phyloP scores from a whole-genome alignment of 2,888 invertebrate species.

The Capitulum mitella region DNA sequence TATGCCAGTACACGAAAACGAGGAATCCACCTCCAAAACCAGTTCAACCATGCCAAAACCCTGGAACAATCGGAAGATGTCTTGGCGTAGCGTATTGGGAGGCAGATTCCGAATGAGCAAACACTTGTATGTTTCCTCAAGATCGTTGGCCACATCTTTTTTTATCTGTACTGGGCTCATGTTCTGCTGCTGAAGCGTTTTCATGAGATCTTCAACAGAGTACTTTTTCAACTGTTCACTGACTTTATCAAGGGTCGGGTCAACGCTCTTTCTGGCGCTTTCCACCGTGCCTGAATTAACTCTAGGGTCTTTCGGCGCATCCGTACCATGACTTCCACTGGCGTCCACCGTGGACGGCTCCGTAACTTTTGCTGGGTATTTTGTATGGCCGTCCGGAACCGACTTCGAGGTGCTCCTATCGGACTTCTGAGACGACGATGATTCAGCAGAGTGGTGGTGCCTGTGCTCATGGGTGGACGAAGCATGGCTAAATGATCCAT shows the following conservation, averaged over 20 bases:
- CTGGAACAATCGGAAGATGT: constrained; percentile 3
- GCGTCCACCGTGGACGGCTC: no score
- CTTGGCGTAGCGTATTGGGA: background rate
- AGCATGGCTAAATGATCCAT: no score
- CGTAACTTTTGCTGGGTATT: no score
- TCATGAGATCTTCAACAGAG: background rate
- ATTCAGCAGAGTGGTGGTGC: background rate
- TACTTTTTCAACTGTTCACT: constrained; percentile 6
- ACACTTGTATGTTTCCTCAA: background rate
- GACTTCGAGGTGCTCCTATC: no score
- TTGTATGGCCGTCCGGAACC: no score
- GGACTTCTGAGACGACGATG: background rate
- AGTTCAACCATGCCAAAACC: background rate
- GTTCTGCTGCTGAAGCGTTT: background rate
- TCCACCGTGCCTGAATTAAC: background rate
- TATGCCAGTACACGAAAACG: background rate
- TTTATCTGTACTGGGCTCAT: background rate
- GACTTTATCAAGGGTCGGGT: background rate
- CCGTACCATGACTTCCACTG: no score
- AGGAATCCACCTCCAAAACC: background rate
- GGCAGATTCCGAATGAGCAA: background rate
- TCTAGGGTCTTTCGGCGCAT: background rate
- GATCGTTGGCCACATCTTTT: background rate
- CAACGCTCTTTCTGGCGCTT: background rate
- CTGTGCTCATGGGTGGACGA: background rate